Base-by-base conservation (phyloP, 2,113 vertebrate species). In the Taurulus bubalis region DNA sequence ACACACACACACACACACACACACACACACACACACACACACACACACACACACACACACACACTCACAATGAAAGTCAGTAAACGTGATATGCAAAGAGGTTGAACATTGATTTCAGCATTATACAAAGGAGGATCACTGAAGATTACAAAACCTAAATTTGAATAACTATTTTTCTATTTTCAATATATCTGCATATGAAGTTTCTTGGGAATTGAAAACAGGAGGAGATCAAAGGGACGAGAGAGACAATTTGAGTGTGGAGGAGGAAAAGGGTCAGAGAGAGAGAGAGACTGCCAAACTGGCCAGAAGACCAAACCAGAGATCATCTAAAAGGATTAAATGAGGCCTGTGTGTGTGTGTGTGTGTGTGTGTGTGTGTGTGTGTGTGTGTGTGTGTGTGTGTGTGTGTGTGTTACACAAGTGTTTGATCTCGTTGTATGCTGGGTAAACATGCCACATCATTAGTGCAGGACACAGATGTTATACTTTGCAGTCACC, bases 301-400 rank as follows among this genome's bases (percentile, higher is more conserved):
- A 24, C 40, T 60, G 51, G 36, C 38, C 26, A 59, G 53, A 40
- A 47, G 40, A 64, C 56, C 62, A 67, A 83, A 78, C 38, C 40
- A 74, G 18, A 62, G 14, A 62, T 74, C 28, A 56, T 59, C n/a
- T 26, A 78, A 82, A 49, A 36, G 32, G 18, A 84, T 70, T 71
- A 38, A 81, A 77, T 60, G 36, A 65, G 20, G 53, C 24, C 6
- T 64, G 60, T 22, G 60, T 62, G 16, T 0, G 14, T 22, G 58
- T 51, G 18, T 24, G 14, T 63, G 38, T 49, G 40, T 75, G 34
- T 38, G 40, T 47, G 24, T 20, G 26, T 67, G 22, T 0, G 14
- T 34, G 34, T 63, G 20, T 56, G 22, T 65, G 32, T 30, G 26
- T 20, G 38, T 49, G 24, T 71, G 32, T 24, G 24, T 42, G 53